phyloP scores from a whole-genome alignment of 2,888 invertebrate genomes.

The Diplazon laetatorius region DNA sequence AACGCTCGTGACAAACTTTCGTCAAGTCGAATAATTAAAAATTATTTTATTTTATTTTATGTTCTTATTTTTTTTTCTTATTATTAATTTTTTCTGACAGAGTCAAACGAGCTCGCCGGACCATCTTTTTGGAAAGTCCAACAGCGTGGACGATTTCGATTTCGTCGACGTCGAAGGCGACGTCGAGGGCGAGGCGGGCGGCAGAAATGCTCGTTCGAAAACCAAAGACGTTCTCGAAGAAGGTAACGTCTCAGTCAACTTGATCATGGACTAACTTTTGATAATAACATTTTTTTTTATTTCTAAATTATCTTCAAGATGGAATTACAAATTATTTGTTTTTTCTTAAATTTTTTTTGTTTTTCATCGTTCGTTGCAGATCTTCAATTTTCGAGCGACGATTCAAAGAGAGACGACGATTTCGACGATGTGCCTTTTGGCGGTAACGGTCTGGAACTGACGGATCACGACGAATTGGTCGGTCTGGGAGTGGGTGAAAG shows the following conservation, averaged over 20 bases:
- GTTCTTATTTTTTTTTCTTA: no score
- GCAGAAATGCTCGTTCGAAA: conserved; percentile 82
- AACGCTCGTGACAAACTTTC: no score
- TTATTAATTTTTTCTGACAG: no score
- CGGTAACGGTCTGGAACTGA: no score
- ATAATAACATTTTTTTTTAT: no score
- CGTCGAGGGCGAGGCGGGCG: conserved; percentile 75
- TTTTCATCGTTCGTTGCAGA: conserved; percentile 81
- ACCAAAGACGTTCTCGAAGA: conserved; percentile 90
- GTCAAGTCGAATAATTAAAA: conserved; percentile 17
- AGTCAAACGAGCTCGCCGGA: conserved; percentile 87
- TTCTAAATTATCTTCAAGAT: no score
- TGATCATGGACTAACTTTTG: no score
- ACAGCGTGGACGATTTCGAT: conserved; percentile 84
- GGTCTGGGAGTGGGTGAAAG: conserved; percentile 77
- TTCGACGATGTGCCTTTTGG: conserved; percentile 86
- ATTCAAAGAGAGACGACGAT: conserved; percentile 87
- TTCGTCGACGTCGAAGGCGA: conserved; percentile 88
- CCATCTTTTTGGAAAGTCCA: conserved; percentile 80
- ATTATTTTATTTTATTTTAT: no score
- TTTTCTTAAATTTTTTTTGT: no score
- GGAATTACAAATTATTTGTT: no score
- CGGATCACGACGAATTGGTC: conserved; percentile 78
- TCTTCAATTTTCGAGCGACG: conserved; percentile 89
- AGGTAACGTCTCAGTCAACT: no score